phyloP scores from a whole-genome alignment of 2,113 vertebrate species.

The Talpa occidentalis region DNA sequence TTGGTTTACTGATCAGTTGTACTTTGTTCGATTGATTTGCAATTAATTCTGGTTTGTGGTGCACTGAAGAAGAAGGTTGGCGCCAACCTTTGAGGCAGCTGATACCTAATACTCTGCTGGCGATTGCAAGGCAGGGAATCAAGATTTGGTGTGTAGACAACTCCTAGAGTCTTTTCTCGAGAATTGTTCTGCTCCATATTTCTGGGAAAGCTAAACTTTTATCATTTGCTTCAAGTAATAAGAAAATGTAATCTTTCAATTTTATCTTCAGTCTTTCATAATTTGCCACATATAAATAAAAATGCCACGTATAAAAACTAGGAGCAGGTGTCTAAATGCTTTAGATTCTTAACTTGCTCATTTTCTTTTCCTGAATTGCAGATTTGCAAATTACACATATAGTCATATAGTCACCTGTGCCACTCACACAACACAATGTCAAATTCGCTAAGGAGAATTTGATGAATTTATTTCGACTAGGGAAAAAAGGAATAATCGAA shows the following conservation, averaged over 20 bases:
- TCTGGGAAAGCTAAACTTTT: slow-evolving; percentile 22
- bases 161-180: slow-evolving; percentile 84
- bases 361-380: not conserved
- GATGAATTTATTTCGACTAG: not conserved
- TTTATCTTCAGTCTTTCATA: not conserved
- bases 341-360: not conserved
- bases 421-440: not conserved
- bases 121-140: slow-evolving; percentile 89
- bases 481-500: not conserved
- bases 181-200: slow-evolving; percentile 80
- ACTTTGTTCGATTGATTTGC: slow-evolving; percentile 99
- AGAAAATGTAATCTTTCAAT: not conserved
- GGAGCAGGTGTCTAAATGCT: not conserved
- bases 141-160: slow-evolving; percentile 89
- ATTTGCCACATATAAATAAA: not conserved
- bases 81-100: slow-evolving; percentile 95
- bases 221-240: not conserved
- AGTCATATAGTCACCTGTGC: not conserved
- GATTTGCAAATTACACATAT: not conserved
- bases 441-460: not conserved
- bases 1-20: slow-evolving; percentile 99
- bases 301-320: not conserved
- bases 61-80: slow-evolving; percentile 93
- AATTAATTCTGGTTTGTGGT: slow-evolving; percentile 99
- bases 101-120: slow-evolving; percentile 95